Evolutionary conservation across 2,113 vertebrate species (phyloP).

Genomic region (Talpa occidentalis): DNA sequence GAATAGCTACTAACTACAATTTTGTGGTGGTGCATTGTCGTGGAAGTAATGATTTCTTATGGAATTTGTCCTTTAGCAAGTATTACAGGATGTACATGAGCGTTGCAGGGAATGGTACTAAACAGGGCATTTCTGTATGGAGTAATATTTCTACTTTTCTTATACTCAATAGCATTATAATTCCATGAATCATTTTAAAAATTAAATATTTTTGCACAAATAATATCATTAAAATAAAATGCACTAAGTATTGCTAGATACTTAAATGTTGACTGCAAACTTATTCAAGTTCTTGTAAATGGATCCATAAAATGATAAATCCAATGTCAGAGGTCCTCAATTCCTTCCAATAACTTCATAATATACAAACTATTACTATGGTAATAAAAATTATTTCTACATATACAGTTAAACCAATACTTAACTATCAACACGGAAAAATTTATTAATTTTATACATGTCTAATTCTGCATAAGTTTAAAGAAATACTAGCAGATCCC

Average conservation of each 20-base stretch:
- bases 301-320: background rate
- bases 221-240: constrained; percentile 1
- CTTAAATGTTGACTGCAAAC: background rate
- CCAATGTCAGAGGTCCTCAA: background rate
- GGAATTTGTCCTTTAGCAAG: background rate
- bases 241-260: background rate
- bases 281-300: background rate
- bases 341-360: background rate
- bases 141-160: constrained; percentile 12
- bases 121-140: background rate
- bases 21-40: background rate
- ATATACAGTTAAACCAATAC: background rate
- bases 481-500: background rate
- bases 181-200: background rate
- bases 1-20: background rate
- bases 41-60: constrained; percentile 6
- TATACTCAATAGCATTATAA: background rate
- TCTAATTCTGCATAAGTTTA: background rate
- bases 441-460: background rate
- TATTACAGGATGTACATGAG: background rate
- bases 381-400: constrained; percentile 20
- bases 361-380: background rate
- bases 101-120: background rate
- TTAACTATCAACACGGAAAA: background rate
- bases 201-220: background rate